Evolutionary conservation across 2,888 invertebrate genomes (phyloP), one percentile per base, ranked within the genome.

Genomic region (Hirtodrosophila cameraria): DNA sequence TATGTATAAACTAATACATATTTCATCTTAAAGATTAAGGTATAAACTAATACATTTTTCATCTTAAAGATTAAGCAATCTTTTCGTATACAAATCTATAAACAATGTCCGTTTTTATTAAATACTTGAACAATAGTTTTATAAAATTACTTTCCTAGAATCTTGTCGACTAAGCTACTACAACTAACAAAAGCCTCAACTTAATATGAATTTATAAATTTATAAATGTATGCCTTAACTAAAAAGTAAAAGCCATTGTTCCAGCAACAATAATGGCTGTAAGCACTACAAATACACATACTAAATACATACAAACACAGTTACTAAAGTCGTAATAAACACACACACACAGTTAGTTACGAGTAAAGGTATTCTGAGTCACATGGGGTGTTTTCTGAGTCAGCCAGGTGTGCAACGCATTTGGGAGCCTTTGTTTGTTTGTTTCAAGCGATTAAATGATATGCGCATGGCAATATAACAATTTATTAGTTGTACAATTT

Each of bases 321-420:
- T 25, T 13, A 11, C 41, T 31, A 9, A 31, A 25, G 33, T 49
- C 42, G 54, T n/a, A 35, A 16, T 15, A 38, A 18, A 27, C 11
- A 15, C 16, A 25, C n/a, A 35, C 9, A 35, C 11, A 20, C 30
- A 25, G 16, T 12, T 20, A n/a, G 11, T 9, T 11, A 7, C 9
- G 30, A 23, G 38, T 39, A 3, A 7, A 2, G 9, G 25, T 6
- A 7, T 11, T 52, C 36, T 53, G 62, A 50, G 42, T 66, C 66
- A 59, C 38, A 50, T 52, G 36, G 6, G 13, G 13, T 36, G 31
- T 59, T 12, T 6, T 45, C 18, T 75, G 67, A 71, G 54, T 74
- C 72, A 61, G 43, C 60, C 60, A 20, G 41, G 25, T 58, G 58
- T 35, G 12, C 11, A 31, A 43, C 6, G 48, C 30, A 48, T 36